Percentiles rank a stretch among this genome's conserved stretches.
These are phyloP conservation scores for Schizopygopsis malacanthus DNA, from an alignment of 2,797 vertebrate genomes.

Conservation along the genomic window DNA sequence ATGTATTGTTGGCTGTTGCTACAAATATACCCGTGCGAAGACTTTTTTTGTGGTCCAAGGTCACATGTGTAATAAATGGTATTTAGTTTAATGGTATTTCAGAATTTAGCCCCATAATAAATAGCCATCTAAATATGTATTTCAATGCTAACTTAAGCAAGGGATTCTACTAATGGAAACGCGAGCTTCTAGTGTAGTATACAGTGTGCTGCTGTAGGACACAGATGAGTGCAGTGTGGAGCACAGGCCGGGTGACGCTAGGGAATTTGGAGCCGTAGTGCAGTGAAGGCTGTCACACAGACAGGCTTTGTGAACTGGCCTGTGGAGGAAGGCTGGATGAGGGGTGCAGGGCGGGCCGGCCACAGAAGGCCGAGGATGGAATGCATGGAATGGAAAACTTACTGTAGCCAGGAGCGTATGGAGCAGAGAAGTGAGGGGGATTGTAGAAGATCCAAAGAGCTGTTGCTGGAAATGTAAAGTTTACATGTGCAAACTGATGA, in stretches of 20 bases:
- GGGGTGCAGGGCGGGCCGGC: constrained; percentile 66
- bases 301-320: constrained; percentile 64
- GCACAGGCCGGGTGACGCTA: constrained; percentile 23
- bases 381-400: constrained; percentile 78
- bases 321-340: constrained; percentile 52
- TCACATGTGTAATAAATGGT: no score
- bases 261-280: constrained; percentile 54
- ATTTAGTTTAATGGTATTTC: no score
- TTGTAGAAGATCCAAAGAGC: neutral
- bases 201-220: neutral
- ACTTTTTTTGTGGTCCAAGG: no score
- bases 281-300: constrained; percentile 63
- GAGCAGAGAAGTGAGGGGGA: neutral
- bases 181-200: neutral
- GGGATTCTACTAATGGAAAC: neutral
- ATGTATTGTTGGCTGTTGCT: no score
- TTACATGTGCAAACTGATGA: constrained; percentile 22
- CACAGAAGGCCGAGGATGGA: constrained; percentile 75
- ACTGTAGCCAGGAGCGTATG: constrained; percentile 44
- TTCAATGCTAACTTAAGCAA: neutral
- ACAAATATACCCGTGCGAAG: no score
- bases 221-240: neutral
- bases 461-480: neutral
- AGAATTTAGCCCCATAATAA: neutral
- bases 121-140: neutral